A percentile compares a stretch with the other conserved stretches of the same genome.
phyloP scores from a whole-genome alignment of 2,113 vertebrate species.

The Formicarius rufipectus region DNA sequence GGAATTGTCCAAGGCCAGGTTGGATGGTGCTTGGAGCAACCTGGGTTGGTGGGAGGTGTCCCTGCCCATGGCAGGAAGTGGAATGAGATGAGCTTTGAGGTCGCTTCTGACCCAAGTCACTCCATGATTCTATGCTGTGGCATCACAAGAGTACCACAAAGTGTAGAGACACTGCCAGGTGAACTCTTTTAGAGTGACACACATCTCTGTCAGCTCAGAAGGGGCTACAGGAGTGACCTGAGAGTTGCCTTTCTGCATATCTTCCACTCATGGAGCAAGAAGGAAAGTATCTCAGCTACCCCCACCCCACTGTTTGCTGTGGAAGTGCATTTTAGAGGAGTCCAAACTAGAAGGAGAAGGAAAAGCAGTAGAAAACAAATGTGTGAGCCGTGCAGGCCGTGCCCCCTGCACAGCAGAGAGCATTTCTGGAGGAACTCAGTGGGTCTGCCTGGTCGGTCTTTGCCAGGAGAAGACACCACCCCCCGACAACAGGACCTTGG shows the following conservation, averaged over 20 bases:
- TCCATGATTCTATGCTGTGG: not conserved
- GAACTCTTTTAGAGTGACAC: not conserved
- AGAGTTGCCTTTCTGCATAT: not conserved
- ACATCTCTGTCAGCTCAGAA: not conserved
- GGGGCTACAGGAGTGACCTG: not conserved
- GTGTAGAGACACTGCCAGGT: not conserved
- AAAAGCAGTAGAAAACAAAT: not conserved
- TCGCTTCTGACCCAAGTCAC: not conserved
- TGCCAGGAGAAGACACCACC: not conserved
- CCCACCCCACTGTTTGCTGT: not conserved
- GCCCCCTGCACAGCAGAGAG: not conserved
- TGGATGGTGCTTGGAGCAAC: not conserved
- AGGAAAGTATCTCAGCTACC: not conserved
- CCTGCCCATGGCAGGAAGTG: not conserved
- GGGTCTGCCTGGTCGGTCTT: not conserved
- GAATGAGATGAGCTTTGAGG: rapidly evolving
- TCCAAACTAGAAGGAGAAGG: not conserved
- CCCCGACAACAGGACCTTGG: not conserved
- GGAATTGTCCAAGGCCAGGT: not conserved
- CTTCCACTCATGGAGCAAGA: not conserved
- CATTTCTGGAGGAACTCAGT: not conserved
- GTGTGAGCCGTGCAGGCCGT: not conserved
- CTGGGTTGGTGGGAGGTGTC: not conserved
- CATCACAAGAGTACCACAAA: not conserved
- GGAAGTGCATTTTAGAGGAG: not conserved